Base-by-base conservation (phyloP, 2,888 invertebrate species). In the Drosophila niveifrons region DNA sequence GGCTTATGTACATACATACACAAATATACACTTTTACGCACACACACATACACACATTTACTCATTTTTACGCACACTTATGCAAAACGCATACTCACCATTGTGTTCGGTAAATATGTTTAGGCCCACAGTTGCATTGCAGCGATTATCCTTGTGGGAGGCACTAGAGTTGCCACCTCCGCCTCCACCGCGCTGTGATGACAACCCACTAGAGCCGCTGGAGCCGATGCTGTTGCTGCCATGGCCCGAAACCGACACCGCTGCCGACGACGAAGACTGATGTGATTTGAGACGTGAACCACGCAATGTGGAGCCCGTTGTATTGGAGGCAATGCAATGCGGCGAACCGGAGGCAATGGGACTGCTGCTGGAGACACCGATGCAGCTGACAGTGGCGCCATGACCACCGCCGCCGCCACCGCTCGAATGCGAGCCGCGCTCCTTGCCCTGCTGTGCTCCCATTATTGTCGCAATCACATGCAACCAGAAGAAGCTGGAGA, bases 101-200 rank as follows among this genome's bases (percentile, higher is more conserved):
- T 96, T 97, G 93, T 98, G 98, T 94, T 98, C 98, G 43, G 97
- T 97, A 93, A 98, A 98, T 93, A 98, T 97, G 93, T 98, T 98
- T 90, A 97, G 96, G 90, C 97, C 96, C 90, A 96, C 95, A 64
- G 82, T 78, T 57, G 90, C 82, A 78, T 89, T 89, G 67, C 90
- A 90, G 48, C 95, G 95, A 92, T 96, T 95, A 94, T 97, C 97
- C 94, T 97, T 89, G 63, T 76, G 78, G 18, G 65, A 72, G 51
- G 64, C 68, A 62, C 47, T 77, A 18, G 76, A 70, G 57, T 50
- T 65, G 62, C 53, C 73, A 39, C 75, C 39, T 2, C 39, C 39
- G 4, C 15, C 39, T 8, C 39, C 39, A 2, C 39, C 74, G 11
- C 82, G 79, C 48, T 85, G 85, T 47, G 90, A 79, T 68, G 88